Conservation (phyloP, 2,113 vertebrate species). For the Chlorodrepanis virens region DNA sequence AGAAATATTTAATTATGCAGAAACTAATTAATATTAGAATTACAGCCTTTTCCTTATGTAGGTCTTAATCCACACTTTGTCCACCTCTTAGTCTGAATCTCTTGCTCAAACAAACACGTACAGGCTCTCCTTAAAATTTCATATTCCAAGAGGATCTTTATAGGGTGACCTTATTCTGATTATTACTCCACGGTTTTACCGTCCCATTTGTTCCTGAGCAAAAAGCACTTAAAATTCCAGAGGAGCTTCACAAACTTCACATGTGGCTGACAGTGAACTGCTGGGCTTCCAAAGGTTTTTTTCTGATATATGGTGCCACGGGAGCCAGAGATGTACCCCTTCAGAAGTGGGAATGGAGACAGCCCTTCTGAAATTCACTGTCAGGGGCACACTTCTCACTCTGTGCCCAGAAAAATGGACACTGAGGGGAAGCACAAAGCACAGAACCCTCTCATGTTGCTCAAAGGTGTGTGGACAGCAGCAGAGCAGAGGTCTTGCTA, state of each 20-base stretch:
- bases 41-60: neutral
- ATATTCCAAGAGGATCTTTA: conserved; percentile 32
- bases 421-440: neutral
- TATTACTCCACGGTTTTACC: neutral
- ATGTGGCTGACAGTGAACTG: neutral
- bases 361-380: neutral
- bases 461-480: neutral
- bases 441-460: neutral
- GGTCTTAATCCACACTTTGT: conserved; percentile 28
- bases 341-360: neutral
- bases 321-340: neutral
- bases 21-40: conserved; percentile 56
- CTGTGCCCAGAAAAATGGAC: neutral
- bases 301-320: neutral
- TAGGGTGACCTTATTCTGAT: conserved; percentile 41
- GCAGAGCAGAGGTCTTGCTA: neutral
- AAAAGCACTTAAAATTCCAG: conserved; percentile 39
- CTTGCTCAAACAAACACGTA: conserved; percentile 42
- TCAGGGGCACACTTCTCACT: rapidly evolving
- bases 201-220: neutral
- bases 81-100: conserved; percentile 14
- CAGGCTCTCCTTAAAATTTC: conserved; percentile 42
- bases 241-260: neutral
- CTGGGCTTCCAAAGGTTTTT: neutral
- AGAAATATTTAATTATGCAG: conserved; percentile 62